phyloP scores from a whole-genome alignment of 2,888 invertebrate species.

The Papilio protenor region DNA sequence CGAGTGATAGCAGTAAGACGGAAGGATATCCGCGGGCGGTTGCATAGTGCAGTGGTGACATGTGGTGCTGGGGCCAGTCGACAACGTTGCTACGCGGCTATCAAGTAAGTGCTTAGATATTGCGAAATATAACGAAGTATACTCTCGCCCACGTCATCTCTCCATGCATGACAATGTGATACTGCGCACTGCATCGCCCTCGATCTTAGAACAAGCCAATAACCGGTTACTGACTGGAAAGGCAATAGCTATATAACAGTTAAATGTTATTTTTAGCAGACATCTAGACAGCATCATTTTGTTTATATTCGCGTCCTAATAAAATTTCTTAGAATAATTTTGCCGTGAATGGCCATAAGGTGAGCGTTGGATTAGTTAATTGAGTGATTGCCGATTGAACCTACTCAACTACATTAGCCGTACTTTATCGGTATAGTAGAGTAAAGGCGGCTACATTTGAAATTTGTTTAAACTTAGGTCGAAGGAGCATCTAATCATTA shows the following conservation, averaged over 20 bases:
- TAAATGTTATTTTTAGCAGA: neutral
- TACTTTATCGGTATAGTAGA: too few species aligned
- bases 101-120: constrained; percentile 60
- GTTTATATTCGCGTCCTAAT: constrained; percentile 12
- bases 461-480: too few species aligned
- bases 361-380: neutral
- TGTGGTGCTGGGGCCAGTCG: constrained; percentile 42
- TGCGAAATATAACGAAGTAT: constrained; percentile 43
- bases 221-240: constrained; percentile 41
- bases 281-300: neutral
- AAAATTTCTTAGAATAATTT: neutral
- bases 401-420: too few species aligned
- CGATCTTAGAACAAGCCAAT: constrained; percentile 34
- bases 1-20: constrained; percentile 81
- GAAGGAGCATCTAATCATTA: too few species aligned
- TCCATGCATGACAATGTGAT: constrained; percentile 51
- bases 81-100: constrained; percentile 60
- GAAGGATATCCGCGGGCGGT: constrained; percentile 66
- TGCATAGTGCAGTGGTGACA: constrained; percentile 67
- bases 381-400: neutral
- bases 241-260: constrained; percentile 27
- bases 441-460: too few species aligned
- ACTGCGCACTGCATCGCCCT: constrained; percentile 52
- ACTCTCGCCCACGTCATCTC: constrained; percentile 53
- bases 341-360: neutral